phyloP scores from a whole-genome alignment of 2,888 invertebrate species.

The Crematogaster levior region DNA sequence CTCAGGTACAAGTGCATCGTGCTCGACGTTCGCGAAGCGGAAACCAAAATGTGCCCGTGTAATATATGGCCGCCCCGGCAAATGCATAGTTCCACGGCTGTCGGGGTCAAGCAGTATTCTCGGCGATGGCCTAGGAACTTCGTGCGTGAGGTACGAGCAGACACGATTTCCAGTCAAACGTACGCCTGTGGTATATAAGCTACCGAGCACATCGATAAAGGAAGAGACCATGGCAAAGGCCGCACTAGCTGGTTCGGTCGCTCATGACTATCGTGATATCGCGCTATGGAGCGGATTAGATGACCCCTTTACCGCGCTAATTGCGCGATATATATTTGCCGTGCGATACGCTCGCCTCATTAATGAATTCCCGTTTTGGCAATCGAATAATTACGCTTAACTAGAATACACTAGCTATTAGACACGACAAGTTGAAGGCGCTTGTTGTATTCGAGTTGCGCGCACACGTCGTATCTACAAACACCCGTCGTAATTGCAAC shows the following conservation, averaged over 20 bases:
- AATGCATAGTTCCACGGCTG: slow-evolving; percentile 53
- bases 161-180: slow-evolving; percentile 41
- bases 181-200: not conserved
- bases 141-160: slow-evolving; percentile 52
- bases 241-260: not conserved
- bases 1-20: slow-evolving; percentile 30
- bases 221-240: slow-evolving; percentile 17
- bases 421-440: slow-evolving; percentile 1
- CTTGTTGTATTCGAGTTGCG: not conserved
- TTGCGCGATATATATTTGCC: slow-evolving; percentile 32
- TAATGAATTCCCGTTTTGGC: not conserved
- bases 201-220: slow-evolving; percentile 9
- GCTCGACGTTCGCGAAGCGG: slow-evolving; percentile 35
- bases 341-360: not conserved
- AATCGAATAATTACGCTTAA: not conserved
- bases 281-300: slow-evolving; percentile 44
- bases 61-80: slow-evolving; percentile 58
- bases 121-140: slow-evolving; percentile 59
- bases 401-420: not conserved
- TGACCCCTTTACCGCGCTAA: not conserved
- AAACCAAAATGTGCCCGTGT: slow-evolving; percentile 44
- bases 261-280: slow-evolving; percentile 52
- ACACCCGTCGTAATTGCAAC: not conserved
- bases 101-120: slow-evolving; percentile 75
- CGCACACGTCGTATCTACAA: not conserved